Conservation (phyloP, 2,113 vertebrate genomes). For the Paratilapia polleni region DNA sequence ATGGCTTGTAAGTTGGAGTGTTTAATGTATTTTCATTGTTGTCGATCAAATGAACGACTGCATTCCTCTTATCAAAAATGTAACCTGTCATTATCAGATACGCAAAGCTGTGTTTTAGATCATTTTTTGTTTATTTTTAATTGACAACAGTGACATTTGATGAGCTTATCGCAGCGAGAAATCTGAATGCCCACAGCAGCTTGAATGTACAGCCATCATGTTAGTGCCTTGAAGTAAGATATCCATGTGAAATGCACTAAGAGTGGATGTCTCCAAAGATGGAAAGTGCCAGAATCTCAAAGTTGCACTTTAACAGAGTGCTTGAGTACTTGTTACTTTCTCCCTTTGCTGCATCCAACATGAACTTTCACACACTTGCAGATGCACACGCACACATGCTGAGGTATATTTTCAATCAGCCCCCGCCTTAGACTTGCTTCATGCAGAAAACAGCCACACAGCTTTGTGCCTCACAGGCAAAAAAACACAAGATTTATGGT, state of each 20-base stretch:
- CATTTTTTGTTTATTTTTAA: slow-evolving; percentile 5
- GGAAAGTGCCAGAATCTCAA: slow-evolving; percentile 15
- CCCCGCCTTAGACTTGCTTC: neutral
- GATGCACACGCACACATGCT: neutral
- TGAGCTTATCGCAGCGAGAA: neutral
- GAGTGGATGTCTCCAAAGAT: neutral
- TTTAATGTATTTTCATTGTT: neutral
- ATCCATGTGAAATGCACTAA: neutral
- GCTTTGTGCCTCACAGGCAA: slow-evolving; percentile 33
- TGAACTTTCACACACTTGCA: neutral
- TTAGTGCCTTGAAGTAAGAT: neutral
- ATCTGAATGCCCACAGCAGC: slow-evolving; percentile 9
- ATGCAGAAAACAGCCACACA: neutral
- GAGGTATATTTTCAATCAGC: slow-evolving; percentile 31
- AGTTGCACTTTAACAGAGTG: neutral
- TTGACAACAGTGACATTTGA: slow-evolving; percentile 28
- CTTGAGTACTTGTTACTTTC: slow-evolving; percentile 13
- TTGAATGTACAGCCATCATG: neutral
- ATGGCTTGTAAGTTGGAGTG: too few relatives aligned
- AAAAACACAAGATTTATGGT: slow-evolving; percentile 17
- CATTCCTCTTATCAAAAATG: neutral
- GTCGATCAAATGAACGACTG: neutral
- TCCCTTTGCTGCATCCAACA: neutral
- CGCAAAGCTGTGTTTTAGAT: neutral
- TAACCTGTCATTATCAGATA: neutral